Evolutionary conservation across 2,113 vertebrate genomes (phyloP), one percentile per base, ranked within the genome.

Genomic region (Sialia sialis): DNA sequence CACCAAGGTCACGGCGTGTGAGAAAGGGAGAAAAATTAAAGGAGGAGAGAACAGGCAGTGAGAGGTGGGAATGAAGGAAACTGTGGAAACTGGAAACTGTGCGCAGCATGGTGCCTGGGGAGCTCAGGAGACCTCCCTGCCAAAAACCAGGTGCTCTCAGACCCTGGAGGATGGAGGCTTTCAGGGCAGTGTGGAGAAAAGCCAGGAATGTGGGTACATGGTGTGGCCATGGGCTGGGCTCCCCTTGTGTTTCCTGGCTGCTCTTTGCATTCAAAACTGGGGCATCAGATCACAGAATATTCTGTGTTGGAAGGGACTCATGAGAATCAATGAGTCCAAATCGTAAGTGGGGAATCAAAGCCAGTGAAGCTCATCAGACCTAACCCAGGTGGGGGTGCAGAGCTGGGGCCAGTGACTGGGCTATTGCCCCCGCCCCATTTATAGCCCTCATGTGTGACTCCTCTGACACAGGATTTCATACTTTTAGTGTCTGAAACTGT

Each of bases 321-420:
- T 0, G 0, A 48, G 48, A 21, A 76, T 27, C 14, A 55, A 3
- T 0, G 3, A 46, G 17, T 10, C 25, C 55, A 68, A 3, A 13
- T 36, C 1, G 0, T 19, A 11, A 48, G 4, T 27, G 34, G 34
- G 48, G 54, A 9, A 41, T 41, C 26, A 67, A 69, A 41, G 14
- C 30, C 46, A 36, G 0, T 29, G 73, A 49, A 89, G 21, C 18
- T 77, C 2, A 1, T 6, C 43, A 56, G 36, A 56, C 18, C 14
- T n/a, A 44, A 72, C n/a, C 21, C 5, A 10, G 17, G 30, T 19
- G 3, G 7, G 8, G 14, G 2, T 55, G 39, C 52, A 51, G 44
- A 66, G 51, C 32, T 69, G 49, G 21, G 11, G 7, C 41, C 60
- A 52, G 49, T 18, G 19, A 18, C 23, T 3, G 9, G 32, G 41